These are phyloP conservation scores for Lathamus discolor DNA, from an alignment of 2,113 vertebrate species.

Conservation along the genomic window DNA sequence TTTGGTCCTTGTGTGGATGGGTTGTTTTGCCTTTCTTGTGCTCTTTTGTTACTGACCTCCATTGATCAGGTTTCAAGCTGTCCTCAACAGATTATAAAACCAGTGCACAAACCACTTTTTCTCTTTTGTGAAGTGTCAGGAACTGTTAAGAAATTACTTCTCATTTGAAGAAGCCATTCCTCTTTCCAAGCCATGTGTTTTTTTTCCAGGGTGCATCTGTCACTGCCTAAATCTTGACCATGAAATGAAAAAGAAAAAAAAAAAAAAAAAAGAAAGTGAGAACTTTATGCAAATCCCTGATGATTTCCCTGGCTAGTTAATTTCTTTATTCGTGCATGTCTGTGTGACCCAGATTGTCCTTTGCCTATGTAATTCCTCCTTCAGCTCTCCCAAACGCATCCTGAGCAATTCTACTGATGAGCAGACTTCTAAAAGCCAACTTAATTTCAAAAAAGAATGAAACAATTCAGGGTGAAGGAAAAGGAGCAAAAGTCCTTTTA, in stretches of 20 bases:
- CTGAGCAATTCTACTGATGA: not conserved
- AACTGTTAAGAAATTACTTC: not conserved
- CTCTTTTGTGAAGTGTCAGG: not conserved
- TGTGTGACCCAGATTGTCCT: not conserved
- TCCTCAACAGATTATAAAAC: not conserved
- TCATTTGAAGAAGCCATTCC: not conserved
- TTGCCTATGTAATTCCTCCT: not conserved
- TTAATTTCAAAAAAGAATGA: not conserved
- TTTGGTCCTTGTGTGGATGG: not conserved
- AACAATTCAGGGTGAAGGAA: not conserved
- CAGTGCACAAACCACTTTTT: not conserved
- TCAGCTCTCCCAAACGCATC: not conserved
- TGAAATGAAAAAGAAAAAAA: not conserved
- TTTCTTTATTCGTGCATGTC: not conserved
- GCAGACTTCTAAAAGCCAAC: not conserved
- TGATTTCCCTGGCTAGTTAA: not conserved
- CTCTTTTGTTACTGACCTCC: not conserved
- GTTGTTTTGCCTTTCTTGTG: not conserved
- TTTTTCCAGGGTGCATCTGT: not conserved
- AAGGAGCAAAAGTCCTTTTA: not conserved
- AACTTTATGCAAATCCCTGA: not conserved
- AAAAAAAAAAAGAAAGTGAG: not conserved
- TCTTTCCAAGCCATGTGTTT: fast-evolving
- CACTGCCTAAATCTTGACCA: not conserved
- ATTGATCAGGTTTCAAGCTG: not conserved